These are phyloP conservation scores for Podocnemis expansa DNA, from an alignment of 2,113 vertebrate genomes.

Conservation along the genomic window DNA sequence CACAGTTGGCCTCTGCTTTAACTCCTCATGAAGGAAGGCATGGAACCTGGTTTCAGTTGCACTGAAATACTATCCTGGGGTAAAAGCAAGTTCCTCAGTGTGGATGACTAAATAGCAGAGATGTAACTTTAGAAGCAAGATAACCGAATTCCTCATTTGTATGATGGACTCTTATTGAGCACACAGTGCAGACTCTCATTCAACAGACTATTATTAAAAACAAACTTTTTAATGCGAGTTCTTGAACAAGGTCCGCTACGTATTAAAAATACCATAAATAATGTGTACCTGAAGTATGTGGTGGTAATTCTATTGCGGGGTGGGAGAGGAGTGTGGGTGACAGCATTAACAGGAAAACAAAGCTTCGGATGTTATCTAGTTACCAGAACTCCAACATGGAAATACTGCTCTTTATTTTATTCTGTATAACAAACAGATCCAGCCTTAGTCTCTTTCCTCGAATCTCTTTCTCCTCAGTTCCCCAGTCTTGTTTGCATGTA, in stretches of 20 bases:
- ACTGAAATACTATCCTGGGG: not conserved
- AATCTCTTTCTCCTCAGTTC: not conserved
- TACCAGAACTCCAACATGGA: not conserved
- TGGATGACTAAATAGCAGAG: not conserved
- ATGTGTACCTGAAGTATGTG: conserved; percentile 7
- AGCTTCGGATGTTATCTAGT: not conserved
- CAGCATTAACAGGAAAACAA: not conserved
- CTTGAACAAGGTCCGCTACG: conserved; percentile 44
- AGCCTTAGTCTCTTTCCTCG: not conserved
- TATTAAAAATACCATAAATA: conserved; percentile 67
- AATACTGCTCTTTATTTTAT: not conserved
- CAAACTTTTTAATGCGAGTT: conserved; percentile 60
- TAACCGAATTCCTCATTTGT: conserved; percentile 36
- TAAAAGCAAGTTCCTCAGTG: not conserved
- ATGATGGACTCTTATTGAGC: conserved; percentile 43
- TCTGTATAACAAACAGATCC: accelerated
- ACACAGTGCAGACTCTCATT: conserved; percentile 60
- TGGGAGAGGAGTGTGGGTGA: no score
- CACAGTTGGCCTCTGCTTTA: accelerated
- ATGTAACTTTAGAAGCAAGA: not conserved
- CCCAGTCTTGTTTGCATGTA: not conserved
- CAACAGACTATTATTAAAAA: conserved; percentile 58
- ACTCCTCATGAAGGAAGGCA: not conserved
- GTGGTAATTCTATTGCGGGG: conserved; percentile 24
- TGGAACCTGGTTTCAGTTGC: not conserved